Evolutionary conservation across 1,140 invertebrate species (phyloP), one percentile per base, ranked within the genome.

Genomic region (Potamilus streckersoni): DNA sequence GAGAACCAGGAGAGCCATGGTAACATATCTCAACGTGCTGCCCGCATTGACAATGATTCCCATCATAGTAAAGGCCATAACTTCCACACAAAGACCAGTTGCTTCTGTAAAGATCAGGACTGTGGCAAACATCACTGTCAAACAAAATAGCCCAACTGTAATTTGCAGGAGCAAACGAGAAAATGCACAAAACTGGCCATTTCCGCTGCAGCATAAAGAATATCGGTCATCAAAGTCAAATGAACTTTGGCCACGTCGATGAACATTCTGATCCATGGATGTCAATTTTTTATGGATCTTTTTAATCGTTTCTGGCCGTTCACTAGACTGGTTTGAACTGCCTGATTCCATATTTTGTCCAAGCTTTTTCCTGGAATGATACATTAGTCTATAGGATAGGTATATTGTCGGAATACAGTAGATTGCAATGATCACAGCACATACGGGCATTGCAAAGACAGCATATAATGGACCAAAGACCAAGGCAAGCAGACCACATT

Each of bases 41-140:
- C 86, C 86, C 6, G 88, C 88, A 73, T 89, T 89, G 14, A 89
- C 85, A 38, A 89, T 89, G 56, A 89, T 87, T 1, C 88, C 88
- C 88, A 89, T 89, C 85, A 89, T 84, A 1, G 88, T 89, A 60
- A 89, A 89, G 12, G 85, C 82, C 63, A 88, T 67, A 14, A 89
- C 82, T 76, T 89, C 86, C 13, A 89, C 84, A 16, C 88, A 67
- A 11, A 85, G 80, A 19, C 85, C 86, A n/a, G 83, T 71, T 27
- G 86, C 85, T 71, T 88, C 88, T 2, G 84, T 82, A 58, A 86
- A 74, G 31, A 89, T 67, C n/a, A 88, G 64, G 2, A 86, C 78
- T 3, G 86, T 60, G 3, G 87, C 77, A 71, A 85, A 87, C 4
- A 89, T 78, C 63, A 85, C 83, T 8, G 84, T 78, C 17, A 88